These are phyloP conservation scores for Aphodius granarius DNA, from an alignment of 2,888 invertebrate genomes.

Conservation along the genomic window DNA sequence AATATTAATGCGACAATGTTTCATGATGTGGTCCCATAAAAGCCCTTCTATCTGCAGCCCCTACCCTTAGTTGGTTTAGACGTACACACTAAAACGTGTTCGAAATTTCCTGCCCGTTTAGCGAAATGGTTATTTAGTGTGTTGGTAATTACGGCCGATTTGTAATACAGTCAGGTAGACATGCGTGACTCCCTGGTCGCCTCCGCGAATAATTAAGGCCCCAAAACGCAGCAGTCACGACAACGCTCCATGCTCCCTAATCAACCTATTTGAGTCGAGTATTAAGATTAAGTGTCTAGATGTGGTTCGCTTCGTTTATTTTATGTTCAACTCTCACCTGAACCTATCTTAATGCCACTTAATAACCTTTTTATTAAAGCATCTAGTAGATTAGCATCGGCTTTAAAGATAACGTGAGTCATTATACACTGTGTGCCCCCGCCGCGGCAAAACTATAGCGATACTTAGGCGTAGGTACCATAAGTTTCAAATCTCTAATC, in stretches of 20 bases:
- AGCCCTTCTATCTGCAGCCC: conserved; percentile 4
- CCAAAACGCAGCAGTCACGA: conserved; percentile 20
- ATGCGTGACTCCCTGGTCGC: conserved; percentile 22
- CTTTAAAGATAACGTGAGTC: background rate
- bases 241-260: background rate
- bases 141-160: conserved; percentile 23
- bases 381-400: background rate
- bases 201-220: conserved; percentile 21
- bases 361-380: background rate
- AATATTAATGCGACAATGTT: conserved; percentile 14
- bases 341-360: conserved; percentile 6
- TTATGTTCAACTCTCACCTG: background rate
- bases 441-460: too few relatives aligned
- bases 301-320: background rate
- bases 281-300: conserved; percentile 9
- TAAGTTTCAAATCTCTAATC: too few relatives aligned
- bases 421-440: background rate
- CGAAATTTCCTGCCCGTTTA: conserved; percentile 21
- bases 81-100: conserved; percentile 18
- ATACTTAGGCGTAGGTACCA: too few relatives aligned
- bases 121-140: conserved; percentile 21
- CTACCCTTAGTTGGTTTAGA: background rate
- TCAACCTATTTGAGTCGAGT: background rate
- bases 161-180: conserved; percentile 25
- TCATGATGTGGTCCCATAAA: conserved; percentile 15